Percentiles rank a stretch among this genome's conserved stretches.
Evolutionary conservation across 2,888 invertebrate genomes (phyloP).

Genomic region (Salticus scenicus): DNA sequence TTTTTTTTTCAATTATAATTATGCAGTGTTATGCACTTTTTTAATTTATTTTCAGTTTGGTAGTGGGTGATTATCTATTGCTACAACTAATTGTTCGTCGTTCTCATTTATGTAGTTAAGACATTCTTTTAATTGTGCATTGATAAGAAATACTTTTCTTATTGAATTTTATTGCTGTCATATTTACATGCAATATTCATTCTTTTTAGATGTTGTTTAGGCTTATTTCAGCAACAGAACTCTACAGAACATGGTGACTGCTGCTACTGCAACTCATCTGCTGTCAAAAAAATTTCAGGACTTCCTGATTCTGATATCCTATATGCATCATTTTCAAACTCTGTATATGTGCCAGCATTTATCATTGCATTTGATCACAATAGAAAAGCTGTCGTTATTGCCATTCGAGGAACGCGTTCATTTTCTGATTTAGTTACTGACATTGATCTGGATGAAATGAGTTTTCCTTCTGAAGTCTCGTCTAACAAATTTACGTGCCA

Average conservation of each 20-base stretch:
- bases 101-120: too few relatives aligned
- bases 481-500: constrained; percentile 28
- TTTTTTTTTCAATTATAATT: too few relatives aligned
- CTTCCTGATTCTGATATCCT: constrained; percentile 40
- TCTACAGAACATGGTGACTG: constrained; percentile 28
- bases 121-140: too few relatives aligned
- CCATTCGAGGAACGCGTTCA: constrained; percentile 45
- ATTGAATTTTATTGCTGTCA: too few relatives aligned
- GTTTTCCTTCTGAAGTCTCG: not conserved
- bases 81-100: constrained; percentile 34
- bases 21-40: too few relatives aligned
- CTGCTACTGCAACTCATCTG: constrained; percentile 35
- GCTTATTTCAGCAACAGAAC: constrained; percentile 6
- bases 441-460: constrained; percentile 29
- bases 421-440: constrained; percentile 53
- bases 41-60: constrained; percentile 38
- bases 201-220: constrained; percentile 38
- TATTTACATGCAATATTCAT: not conserved
- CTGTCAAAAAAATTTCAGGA: constrained; percentile 38
- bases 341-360: constrained; percentile 49
- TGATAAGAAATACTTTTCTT: too few relatives aligned
- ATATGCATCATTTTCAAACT: constrained; percentile 40
- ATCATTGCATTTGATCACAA: constrained; percentile 39
- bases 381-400: constrained; percentile 30
- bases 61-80: constrained; percentile 48